These are phyloP conservation scores for Phyto melanocephala DNA, from an alignment of 2,888 invertebrate genomes.

Conservation along the genomic window DNA sequence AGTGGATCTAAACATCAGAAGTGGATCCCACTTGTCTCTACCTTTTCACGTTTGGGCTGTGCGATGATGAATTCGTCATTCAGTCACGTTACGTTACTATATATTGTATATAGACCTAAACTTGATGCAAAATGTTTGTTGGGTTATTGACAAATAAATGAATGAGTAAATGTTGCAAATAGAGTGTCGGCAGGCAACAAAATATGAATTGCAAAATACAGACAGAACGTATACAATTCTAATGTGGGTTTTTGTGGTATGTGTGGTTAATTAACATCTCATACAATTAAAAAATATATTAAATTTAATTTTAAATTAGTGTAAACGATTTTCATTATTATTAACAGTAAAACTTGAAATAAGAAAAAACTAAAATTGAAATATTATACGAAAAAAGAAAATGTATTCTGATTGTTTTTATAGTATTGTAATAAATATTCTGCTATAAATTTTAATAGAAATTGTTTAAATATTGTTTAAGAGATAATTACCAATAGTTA, in stretches of 20 bases:
- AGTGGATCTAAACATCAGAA: no score
- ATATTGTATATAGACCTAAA: no score
- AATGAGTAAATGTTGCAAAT: neutral
- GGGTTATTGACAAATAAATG: no score
- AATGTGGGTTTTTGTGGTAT: slow-evolving; percentile 53
- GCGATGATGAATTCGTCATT: no score
- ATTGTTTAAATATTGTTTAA: slow-evolving; percentile 17
- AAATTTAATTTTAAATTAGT: slow-evolving; percentile 50
- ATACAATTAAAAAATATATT: slow-evolving; percentile 44
- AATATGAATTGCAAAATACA: slow-evolving; percentile 18
- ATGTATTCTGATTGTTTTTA: neutral
- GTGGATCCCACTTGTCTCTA: no score
- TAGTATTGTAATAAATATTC: neutral
- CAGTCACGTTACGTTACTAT: no score
- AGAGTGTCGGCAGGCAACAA: neutral
- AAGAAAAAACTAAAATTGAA: neutral
- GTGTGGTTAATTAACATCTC: slow-evolving; percentile 60
- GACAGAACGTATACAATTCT: slow-evolving; percentile 33
- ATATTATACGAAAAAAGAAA: neutral
- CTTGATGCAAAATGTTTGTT: no score
- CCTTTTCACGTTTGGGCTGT: no score
- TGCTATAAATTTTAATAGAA: neutral
- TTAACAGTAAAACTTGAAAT: neutral
- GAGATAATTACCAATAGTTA: slow-evolving; percentile 20
- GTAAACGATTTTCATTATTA: slow-evolving; percentile 36